Conservation (phyloP, 1,140 invertebrate genomes). For the Pachypeltis micranthus region DNA sequence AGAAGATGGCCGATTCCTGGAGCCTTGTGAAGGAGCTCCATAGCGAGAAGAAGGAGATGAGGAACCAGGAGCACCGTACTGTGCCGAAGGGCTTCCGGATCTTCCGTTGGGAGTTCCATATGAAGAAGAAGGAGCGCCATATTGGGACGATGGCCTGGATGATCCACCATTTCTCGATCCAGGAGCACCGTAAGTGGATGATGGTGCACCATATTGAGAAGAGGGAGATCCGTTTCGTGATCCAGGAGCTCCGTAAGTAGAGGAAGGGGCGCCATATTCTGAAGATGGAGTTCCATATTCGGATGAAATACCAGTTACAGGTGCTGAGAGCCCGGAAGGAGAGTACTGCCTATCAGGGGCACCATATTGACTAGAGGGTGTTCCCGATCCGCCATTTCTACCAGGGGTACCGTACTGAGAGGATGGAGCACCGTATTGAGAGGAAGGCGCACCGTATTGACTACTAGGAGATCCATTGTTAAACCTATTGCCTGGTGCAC, state of each 20-base stretch:
- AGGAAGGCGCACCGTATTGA: constrained; percentile 12
- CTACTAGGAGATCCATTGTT: constrained; percentile 5
- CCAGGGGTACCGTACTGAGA: constrained; percentile 4
- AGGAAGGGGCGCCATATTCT: neutral
- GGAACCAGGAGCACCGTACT: constrained; percentile 11
- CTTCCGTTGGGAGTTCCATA: neutral
- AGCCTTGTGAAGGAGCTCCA: neutral
- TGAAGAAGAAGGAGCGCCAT: constrained; percentile 13
- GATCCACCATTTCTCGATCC: too few species aligned
- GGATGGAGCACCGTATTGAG: constrained; percentile 15
- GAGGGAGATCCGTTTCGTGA: constrained; percentile 11
- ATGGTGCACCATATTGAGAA: constrained; percentile 15
- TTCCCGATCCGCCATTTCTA: constrained; percentile 7
- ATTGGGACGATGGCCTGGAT: constrained; percentile 8
- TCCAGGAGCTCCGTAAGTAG: neutral
- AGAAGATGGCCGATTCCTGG: neutral
- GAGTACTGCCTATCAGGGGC: too few species aligned
- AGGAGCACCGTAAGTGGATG: neutral
- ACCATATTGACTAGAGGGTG: constrained; percentile 1
- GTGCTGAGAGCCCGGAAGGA: too few species aligned
- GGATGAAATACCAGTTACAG: too few species aligned
- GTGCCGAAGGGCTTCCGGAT: neutral
- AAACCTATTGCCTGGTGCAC: constrained; percentile 2
- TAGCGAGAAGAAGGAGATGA: neutral
- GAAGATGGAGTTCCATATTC: neutral